A percentile compares a stretch with the other conserved stretches of the same genome.
These are phyloP conservation scores for Tribolium castaneum DNA, from an alignment of 1,140 invertebrate species.

Conservation along the genomic window DNA sequence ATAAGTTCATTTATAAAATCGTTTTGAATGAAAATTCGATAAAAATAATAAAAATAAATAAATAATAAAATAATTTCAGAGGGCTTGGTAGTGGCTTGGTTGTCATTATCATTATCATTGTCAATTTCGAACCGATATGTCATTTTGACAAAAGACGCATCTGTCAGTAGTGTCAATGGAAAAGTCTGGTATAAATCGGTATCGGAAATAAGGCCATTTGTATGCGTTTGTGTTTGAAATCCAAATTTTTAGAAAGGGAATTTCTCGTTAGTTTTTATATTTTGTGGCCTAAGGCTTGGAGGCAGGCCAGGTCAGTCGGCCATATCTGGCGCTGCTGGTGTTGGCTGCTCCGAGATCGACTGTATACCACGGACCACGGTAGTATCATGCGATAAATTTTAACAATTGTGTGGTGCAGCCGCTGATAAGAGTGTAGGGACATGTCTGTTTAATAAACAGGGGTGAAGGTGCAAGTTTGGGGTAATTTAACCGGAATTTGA, in stretches of 20 bases:
- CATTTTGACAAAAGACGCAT: not conserved
- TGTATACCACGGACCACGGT: not conserved
- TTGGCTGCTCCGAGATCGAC: not conserved
- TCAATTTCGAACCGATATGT: not conserved
- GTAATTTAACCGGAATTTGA: not conserved
- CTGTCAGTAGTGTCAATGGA: not conserved
- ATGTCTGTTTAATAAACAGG: not conserved
- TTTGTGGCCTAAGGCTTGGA: not conserved
- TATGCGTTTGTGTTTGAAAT: not conserved
- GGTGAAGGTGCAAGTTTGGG: not conserved
- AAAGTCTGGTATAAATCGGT: not conserved
- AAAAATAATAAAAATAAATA: too few species aligned
- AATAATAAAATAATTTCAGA: too few species aligned
- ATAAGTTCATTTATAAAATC: too few species aligned
- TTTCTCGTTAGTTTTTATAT: not conserved
- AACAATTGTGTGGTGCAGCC: not conserved
- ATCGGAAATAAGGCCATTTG: not conserved
- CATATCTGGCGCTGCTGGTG: slow-evolving; percentile 4
- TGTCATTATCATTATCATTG: too few species aligned
- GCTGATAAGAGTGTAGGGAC: not conserved
- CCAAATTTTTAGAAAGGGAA: not conserved
- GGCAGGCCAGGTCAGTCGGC: slow-evolving; percentile 21
- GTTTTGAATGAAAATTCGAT: too few species aligned
- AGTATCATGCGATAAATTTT: slow-evolving; percentile 9
- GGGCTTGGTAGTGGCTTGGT: too few species aligned